These are phyloP conservation scores for Lutjanus argentimaculatus DNA, from an alignment of 2,797 vertebrate genomes.

Conservation along the genomic window DNA sequence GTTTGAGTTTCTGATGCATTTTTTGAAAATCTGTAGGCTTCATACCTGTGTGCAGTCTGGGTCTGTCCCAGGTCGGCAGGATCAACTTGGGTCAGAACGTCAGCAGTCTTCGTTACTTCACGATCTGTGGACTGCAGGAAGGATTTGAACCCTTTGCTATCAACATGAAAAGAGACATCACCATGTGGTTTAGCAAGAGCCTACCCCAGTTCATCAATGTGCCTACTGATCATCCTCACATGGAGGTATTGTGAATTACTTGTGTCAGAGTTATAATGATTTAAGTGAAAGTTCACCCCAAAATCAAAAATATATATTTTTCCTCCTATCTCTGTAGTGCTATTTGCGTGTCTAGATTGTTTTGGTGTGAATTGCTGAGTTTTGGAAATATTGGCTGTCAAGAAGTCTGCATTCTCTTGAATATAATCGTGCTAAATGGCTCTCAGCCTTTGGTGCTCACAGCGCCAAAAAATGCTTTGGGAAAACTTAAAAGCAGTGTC, in stretches of 20 bases:
- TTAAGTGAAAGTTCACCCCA: too few relatives aligned
- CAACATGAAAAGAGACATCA: conserved; percentile 95
- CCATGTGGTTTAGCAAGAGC: conserved; percentile 98
- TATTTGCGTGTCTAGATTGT: too few relatives aligned
- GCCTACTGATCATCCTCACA: conserved; percentile 90
- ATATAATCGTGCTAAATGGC: too few relatives aligned
- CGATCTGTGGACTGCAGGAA: conserved; percentile 96
- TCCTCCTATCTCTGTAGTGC: too few relatives aligned
- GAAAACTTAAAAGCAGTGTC: too few relatives aligned
- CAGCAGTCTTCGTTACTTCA: conserved; percentile 92
- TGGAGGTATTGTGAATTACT: conserved; percentile 85
- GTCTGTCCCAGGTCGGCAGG: conserved; percentile 91
- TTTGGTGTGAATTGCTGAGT: too few relatives aligned
- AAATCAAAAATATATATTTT: too few relatives aligned
- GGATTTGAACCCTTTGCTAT: conserved; percentile 96
- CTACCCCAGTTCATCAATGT: conserved; percentile 91
- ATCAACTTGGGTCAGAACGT: conserved; percentile 97
- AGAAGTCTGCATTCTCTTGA: too few relatives aligned
- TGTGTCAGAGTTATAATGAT: neutral
- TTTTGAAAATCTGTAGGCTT: conserved; percentile 85
- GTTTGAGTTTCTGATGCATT: conserved; percentile 15
- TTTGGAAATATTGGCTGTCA: too few relatives aligned
- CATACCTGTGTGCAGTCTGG: conserved; percentile 94
- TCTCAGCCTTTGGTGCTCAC: too few relatives aligned
- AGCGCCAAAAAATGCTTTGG: too few relatives aligned